Percentiles rank a stretch among this genome's conserved stretches.
Evolutionary conservation across 2,797 vertebrate species (phyloP).

Genomic region (Helostoma temminkii): DNA sequence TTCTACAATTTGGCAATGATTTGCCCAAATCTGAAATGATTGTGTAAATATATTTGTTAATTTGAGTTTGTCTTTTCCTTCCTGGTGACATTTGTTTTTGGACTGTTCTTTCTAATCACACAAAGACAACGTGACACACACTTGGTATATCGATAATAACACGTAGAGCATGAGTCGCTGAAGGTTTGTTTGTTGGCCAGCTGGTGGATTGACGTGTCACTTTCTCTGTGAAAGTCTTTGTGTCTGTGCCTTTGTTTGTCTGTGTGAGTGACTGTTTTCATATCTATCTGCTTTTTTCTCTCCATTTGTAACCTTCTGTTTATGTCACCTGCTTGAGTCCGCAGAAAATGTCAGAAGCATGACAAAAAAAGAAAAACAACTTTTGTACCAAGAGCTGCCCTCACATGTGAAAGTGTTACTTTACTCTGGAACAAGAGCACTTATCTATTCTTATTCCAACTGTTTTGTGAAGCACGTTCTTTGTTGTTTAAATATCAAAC

Average conservation of each 20-base stretch:
- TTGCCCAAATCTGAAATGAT: not conserved
- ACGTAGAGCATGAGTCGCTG: not conserved
- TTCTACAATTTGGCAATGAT: not conserved
- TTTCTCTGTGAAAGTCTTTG: slow-evolving; percentile 5
- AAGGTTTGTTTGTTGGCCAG: not conserved
- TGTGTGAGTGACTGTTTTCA: slow-evolving; percentile 25
- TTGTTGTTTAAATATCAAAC: slow-evolving; percentile 38
- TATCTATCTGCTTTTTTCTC: slow-evolving; percentile 26
- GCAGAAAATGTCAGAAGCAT: slow-evolving; percentile 48
- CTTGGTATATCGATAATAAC: not conserved
- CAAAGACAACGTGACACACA: not conserved
- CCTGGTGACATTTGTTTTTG: not conserved
- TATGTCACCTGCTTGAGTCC: slow-evolving; percentile 9
- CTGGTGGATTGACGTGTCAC: slow-evolving; percentile 8
- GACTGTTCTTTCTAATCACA: not conserved
- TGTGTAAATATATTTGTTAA: not conserved
- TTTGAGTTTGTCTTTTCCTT: not conserved
- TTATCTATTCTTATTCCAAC: slow-evolving; percentile 5
- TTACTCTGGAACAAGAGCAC: slow-evolving; percentile 32
- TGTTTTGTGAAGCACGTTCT: slow-evolving; percentile 11
- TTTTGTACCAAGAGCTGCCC: not conserved
- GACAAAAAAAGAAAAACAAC: slow-evolving; percentile 22
- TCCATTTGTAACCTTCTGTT: slow-evolving; percentile 28
- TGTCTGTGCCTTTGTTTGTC: slow-evolving; percentile 27
- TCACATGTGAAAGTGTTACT: slow-evolving; percentile 31